Base-by-base conservation (phyloP, 2,797 vertebrate species). In the Scolopax bukidnonensis region DNA sequence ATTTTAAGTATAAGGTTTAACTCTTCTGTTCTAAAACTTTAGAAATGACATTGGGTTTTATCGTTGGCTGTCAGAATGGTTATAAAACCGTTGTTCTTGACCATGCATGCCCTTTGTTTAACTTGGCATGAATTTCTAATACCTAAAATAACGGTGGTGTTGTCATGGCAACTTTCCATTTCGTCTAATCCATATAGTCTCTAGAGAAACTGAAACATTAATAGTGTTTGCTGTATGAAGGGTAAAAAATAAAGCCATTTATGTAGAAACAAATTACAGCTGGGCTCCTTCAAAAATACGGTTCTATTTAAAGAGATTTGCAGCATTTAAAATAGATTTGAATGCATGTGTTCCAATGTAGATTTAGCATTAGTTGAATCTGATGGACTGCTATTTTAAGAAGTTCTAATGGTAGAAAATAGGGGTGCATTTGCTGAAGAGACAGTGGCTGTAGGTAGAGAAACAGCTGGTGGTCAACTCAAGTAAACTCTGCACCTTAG, bases 91-190 rank as follows among this genome's bases (percentile, higher is more conserved):
- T 78, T 71, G 16, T 94, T 96, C 95, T 96, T 96, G 95, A 96
- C 96, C 95, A 89, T 74, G 64, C 43, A 83, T 94, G 82, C 81
- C 91, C 73, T 93, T 95, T 96, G 89, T 97, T 97, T 97, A 94
- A 90, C 97, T 98, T 98, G 97, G 97, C 95, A 79, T 93, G 88
- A 76, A 80, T 97, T 94, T 97, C 96, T 95, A 95, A 96, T 97
- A 93, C 96, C 94, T 97, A 98, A 98, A 98, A 98, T 98, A 98
- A 97, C n/a, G 13, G 80, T 84, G 82, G 11, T 76, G 98, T 98
- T 98, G 97, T 97, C 98, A 98, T 98, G 97, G 98, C 96, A 98
- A 98, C 97, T 97, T 98, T 98, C 97, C 97, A 95, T 98, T 96
- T 97, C 89, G 85, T 95, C 93, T 96, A 96, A 97, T 97, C 94